Percentiles rank a stretch among this genome's conserved stretches.
These are phyloP conservation scores for Hyposoter dolosus DNA, from an alignment of 2,888 invertebrate genomes.

Conservation along the genomic window DNA sequence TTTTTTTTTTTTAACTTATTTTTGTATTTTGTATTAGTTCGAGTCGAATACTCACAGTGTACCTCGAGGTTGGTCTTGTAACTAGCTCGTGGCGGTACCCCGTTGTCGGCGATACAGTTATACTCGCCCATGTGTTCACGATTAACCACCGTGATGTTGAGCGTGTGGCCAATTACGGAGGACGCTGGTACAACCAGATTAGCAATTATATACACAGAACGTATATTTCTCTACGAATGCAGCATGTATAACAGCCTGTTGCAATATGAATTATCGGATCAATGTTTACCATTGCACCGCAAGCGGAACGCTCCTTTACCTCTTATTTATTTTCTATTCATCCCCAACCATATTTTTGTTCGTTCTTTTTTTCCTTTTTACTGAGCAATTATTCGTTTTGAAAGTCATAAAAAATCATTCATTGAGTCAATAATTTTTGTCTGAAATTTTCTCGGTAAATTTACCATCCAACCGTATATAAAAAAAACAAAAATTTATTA, in stretches of 20 bases:
- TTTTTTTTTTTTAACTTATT: background rate
- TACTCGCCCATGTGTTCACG: conserved; percentile 92
- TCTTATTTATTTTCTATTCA: background rate
- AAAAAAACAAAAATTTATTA: too few relatives aligned
- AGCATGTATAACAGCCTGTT: conserved; percentile 47
- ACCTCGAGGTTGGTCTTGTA: conserved; percentile 94
- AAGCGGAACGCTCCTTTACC: background rate
- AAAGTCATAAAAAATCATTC: too few relatives aligned
- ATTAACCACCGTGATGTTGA: conserved; percentile 91
- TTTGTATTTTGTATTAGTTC: conserved; percentile 17
- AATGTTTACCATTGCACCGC: background rate
- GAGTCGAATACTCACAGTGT: conserved; percentile 90
- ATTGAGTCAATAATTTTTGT: background rate
- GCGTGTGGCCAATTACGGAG: conserved; percentile 88
- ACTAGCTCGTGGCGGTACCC: conserved; percentile 93
- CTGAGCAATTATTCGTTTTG: background rate
- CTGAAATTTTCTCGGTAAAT: too few relatives aligned
- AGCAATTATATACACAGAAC: conserved; percentile 63
- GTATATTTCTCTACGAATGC: conserved; percentile 29
- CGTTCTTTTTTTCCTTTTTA: background rate
- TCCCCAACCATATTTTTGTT: background rate
- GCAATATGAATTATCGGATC: conserved; percentile 49
- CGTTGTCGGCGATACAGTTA: conserved; percentile 93
- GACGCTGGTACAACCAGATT: conserved; percentile 74
- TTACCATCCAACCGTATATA: too few relatives aligned